Evolutionary conservation across 1,140 invertebrate genomes (phyloP).

Genomic region (Pseudobourletiella spinata): DNA sequence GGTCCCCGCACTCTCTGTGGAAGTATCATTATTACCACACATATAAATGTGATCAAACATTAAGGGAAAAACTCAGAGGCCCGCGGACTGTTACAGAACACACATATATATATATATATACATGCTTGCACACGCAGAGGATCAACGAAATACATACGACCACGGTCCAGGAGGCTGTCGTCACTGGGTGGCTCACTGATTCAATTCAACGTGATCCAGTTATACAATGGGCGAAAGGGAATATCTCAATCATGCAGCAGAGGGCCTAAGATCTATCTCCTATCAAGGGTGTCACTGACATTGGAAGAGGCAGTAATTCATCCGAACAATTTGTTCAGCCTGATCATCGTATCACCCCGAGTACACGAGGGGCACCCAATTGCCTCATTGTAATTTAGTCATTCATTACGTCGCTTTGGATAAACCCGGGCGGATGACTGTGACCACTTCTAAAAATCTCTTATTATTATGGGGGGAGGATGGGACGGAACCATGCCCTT

Average conservation of each 20-base stretch:
- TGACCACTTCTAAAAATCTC: background rate
- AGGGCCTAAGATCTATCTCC: constrained; percentile 19
- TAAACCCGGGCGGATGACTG: background rate
- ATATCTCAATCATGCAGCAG: constrained; percentile 10
- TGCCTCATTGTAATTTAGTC: constrained; percentile 19
- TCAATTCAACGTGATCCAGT: constrained; percentile 16
- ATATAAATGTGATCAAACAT: too few species aligned
- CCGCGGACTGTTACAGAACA: too few species aligned
- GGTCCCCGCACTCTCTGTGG: too few species aligned
- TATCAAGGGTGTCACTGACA: constrained; percentile 24
- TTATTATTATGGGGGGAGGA: background rate
- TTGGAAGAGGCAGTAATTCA: constrained; percentile 7
- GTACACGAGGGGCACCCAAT: constrained; percentile 15
- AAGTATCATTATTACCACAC: too few species aligned
- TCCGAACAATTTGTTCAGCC: constrained; percentile 1
- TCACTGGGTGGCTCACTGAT: constrained; percentile 19
- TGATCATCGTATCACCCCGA: background rate
- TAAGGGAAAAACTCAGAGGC: too few species aligned
- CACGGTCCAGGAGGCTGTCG: background rate
- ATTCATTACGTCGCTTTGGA: constrained; percentile 9
- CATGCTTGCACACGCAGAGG: too few species aligned
- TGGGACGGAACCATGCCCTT: background rate
- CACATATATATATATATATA: too few species aligned
- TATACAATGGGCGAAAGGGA: constrained; percentile 7
- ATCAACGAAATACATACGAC: too few species aligned